These are phyloP conservation scores for Neodiprion pinetum DNA, from an alignment of 1,140 invertebrate species.

Conservation along the genomic window DNA sequence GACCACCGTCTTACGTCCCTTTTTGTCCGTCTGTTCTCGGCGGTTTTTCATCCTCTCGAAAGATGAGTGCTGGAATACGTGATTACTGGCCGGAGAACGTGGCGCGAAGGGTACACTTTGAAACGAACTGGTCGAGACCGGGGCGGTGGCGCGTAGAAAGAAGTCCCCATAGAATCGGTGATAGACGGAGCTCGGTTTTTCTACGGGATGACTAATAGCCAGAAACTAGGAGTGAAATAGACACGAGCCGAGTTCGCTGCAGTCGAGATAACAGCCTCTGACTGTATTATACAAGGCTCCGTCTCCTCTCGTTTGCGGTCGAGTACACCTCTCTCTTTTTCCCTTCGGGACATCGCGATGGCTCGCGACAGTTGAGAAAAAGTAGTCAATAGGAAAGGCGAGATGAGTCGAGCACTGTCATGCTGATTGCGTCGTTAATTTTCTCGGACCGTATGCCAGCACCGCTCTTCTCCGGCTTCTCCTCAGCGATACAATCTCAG, in stretches of 20 bases:
- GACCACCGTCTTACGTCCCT: neutral
- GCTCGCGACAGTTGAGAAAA: neutral
- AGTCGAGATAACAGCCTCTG: neutral
- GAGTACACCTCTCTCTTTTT: no score
- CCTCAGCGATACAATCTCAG: neutral
- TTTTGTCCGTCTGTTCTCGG: neutral
- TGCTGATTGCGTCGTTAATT: constrained; percentile 32
- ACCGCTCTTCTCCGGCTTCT: neutral
- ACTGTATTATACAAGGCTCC: neutral
- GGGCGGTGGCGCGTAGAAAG: neutral
- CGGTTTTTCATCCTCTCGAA: neutral
- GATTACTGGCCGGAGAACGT: neutral
- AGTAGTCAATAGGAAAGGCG: neutral
- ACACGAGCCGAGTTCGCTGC: neutral
- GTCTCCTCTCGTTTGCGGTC: neutral
- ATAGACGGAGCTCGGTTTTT: neutral
- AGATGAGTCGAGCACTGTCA: constrained; percentile 13
- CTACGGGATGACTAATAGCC: constrained; percentile 1
- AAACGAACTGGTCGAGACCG: neutral
- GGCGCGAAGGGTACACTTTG: neutral
- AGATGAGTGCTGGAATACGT: neutral
- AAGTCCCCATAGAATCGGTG: neutral
- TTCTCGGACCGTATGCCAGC: constrained; percentile 6
- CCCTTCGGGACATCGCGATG: neutral
- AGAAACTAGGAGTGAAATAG: neutral